Evolutionary conservation across 2,797 vertebrate genomes (phyloP).

Genomic region (Coregonus sp.): DNA sequence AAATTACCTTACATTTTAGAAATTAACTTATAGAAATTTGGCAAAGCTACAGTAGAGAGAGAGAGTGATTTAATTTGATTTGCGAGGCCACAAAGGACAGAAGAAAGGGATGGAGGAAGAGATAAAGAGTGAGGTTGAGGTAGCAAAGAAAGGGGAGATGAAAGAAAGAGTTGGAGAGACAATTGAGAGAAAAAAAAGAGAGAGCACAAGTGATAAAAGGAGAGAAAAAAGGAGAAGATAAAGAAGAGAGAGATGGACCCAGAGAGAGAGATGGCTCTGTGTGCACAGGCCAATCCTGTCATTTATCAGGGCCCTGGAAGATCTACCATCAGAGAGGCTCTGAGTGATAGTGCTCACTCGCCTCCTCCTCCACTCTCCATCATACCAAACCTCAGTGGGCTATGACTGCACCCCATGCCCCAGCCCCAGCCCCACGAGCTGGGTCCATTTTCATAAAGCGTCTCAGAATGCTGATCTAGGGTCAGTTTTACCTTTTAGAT

Average conservation of each 20-base stretch:
- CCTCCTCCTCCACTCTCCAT: conserved; percentile 7
- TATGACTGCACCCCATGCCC: background rate
- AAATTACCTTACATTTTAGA: too few relatives aligned
- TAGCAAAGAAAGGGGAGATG: background rate
- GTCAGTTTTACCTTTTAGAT: background rate
- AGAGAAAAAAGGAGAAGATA: background rate
- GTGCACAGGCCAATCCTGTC: background rate
- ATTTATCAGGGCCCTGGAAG: conserved; percentile 14
- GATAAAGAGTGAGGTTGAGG: background rate
- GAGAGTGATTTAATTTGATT: background rate
- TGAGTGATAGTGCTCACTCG: conserved; percentile 9
- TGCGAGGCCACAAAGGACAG: background rate
- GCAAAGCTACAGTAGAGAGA: background rate
- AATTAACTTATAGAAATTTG: too few relatives aligned
- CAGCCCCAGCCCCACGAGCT: background rate
- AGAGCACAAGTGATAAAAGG: background rate
- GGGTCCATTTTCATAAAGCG: background rate
- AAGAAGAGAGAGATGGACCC: background rate
- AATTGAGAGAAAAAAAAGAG: background rate
- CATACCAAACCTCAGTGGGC: background rate
- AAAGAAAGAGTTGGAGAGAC: background rate
- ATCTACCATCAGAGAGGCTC: conserved; percentile 12
- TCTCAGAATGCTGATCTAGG: background rate
- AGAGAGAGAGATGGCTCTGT: background rate
- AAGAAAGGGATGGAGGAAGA: background rate